Evolutionary conservation across 2,797 vertebrate species (phyloP), one percentile per base, ranked within the genome.

Genomic region (Darevskia mixta): DNA sequence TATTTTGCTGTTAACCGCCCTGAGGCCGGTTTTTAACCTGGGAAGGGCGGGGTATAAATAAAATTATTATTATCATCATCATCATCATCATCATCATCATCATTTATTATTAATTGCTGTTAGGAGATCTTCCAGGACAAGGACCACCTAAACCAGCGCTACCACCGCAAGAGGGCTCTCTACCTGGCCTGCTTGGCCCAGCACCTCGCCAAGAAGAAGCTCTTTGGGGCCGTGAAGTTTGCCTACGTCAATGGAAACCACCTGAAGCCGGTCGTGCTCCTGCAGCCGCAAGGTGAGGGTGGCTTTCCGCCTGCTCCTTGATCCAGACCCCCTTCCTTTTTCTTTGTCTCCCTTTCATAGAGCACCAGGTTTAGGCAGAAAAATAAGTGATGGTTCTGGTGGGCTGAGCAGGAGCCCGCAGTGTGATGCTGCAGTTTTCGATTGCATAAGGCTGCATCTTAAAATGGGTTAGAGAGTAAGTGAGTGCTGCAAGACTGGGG

Each of bases 71-170:
- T 45, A 45, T 9, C 9, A 43, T 45, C 10, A 45, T 45, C 10
- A 45, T 45, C 2, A 45, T 45, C 10, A 45, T 1, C 9, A 43
- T 45, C 10, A 45, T 45, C 10, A 45, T 45, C 2, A 45, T 45
- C 10, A 45, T 1, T n/a, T n/a, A n/a, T 35, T 35, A 45, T 49
- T 49, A 11, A 61, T 13, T 6, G 20, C 20, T 49, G 7, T 17
- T 79, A 98, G 97, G 96, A 97, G 89, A 95, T 97, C 81, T 96
- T 98, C 41, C 97, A 98, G 86, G 96, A 97, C 32, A 99, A 99
- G 95, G 99, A 99, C 27, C 94, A 96, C 27, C 87, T 99, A 88
- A 99, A 99, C 93, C 98, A 99, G 94, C 98, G 98, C 41, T 99
- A 99, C 96, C 97, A 98, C 7, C 97, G 98, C 69, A 99, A 99